These are phyloP conservation scores for Hypocryptadius cinnamomeus DNA, from an alignment of 2,113 vertebrate species.

Conservation along the genomic window DNA sequence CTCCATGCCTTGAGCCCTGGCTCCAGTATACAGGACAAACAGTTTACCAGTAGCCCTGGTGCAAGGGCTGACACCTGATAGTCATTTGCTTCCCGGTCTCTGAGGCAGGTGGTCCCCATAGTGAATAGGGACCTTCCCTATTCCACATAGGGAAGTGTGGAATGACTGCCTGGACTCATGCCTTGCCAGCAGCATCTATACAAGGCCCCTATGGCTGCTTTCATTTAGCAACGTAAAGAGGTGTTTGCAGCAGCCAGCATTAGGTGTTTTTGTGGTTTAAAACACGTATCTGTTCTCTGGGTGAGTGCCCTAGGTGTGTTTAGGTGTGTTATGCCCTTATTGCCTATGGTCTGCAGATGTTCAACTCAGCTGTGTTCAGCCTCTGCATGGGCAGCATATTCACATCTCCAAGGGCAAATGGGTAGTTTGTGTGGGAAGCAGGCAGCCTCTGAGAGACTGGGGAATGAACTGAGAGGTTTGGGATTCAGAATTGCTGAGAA, in stretches of 20 bases:
- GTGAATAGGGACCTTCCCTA: too few relatives aligned
- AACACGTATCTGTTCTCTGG: background rate
- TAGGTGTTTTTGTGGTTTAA: background rate
- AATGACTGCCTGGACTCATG: background rate
- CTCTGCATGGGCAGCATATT: background rate
- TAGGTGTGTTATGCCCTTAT: background rate
- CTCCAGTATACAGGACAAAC: background rate
- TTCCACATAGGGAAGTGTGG: background rate
- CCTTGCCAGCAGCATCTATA: background rate
- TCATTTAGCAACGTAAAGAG: background rate
- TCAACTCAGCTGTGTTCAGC: background rate
- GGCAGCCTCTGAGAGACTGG: background rate
- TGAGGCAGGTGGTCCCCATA: background rate
- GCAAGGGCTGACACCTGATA: accelerated
- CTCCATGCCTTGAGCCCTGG: accelerated
- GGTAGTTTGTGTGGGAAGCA: background rate
- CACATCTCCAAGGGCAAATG: accelerated
- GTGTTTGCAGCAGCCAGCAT: background rate
- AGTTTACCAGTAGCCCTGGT: accelerated
- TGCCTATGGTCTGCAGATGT: accelerated
- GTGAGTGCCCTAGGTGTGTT: background rate
- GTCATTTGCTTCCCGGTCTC: accelerated
- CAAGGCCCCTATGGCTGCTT: background rate
- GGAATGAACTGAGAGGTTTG: background rate
- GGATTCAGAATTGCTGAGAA: background rate